Conservation (phyloP, 2,888 invertebrate genomes). For the Drosophila mercatorum region DNA sequence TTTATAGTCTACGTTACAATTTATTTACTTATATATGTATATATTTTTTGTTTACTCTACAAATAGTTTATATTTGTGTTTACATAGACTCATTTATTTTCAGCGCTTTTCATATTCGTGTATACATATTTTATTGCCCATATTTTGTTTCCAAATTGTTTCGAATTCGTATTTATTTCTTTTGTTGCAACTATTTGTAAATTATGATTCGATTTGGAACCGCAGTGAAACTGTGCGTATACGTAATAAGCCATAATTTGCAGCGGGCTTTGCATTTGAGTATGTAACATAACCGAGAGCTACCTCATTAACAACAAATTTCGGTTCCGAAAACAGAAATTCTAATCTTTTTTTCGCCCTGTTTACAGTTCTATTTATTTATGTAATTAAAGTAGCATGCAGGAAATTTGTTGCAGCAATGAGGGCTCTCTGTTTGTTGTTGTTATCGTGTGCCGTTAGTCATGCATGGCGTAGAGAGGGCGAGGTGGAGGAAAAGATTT, state of each 20-base stretch:
- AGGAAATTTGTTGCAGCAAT: slow-evolving; percentile 7
- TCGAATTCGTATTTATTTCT: not conserved
- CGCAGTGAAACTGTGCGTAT: not conserved
- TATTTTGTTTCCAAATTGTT: not conserved
- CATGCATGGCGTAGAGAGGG: slow-evolving; percentile 42
- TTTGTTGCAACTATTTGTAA: not conserved
- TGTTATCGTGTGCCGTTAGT: slow-evolving; percentile 44
- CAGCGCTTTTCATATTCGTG: not conserved
- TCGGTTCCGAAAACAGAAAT: slow-evolving; percentile 5
- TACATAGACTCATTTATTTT: not conserved
- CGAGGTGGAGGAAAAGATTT: slow-evolving; percentile 39
- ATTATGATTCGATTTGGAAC: not conserved
- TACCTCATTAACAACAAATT: slow-evolving; percentile 25
- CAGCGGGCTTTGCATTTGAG: not conserved
- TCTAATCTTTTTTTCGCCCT: slow-evolving; percentile 8
- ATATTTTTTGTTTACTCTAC: not conserved
- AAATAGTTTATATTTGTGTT: not conserved
- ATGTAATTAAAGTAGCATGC: slow-evolving; percentile 57
- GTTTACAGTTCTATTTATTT: slow-evolving; percentile 52
- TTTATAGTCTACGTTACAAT: too few relatives aligned
- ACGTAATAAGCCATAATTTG: slow-evolving; percentile 12
- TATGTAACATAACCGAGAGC: not conserved
- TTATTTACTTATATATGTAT: too few relatives aligned
- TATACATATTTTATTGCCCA: not conserved
- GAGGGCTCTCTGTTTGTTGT: slow-evolving; percentile 16